Conservation (phyloP, 2,797 vertebrate species). For the Coendou prehensilis region DNA sequence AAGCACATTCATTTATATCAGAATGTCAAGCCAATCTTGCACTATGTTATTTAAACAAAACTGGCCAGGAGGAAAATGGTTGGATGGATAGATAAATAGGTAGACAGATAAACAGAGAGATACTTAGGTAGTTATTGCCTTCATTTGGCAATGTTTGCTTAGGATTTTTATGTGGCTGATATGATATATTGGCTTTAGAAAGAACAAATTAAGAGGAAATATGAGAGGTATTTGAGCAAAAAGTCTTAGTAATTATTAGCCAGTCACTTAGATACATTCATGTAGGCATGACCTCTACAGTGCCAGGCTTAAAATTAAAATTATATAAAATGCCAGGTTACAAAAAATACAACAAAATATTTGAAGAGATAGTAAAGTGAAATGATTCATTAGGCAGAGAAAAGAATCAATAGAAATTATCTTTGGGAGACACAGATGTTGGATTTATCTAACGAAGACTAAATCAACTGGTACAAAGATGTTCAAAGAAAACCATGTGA, state of each 20-base stretch:
- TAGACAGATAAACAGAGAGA: not conserved
- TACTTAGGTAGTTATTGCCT: not conserved
- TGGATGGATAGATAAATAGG: not conserved
- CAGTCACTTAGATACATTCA: not conserved
- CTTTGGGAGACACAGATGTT: not conserved
- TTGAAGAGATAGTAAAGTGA: not conserved
- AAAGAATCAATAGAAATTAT: not conserved
- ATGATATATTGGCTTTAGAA: not conserved
- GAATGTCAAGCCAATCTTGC: not conserved
- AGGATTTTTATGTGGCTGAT: not conserved
- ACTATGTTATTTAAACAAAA: not conserved
- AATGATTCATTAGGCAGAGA: not conserved
- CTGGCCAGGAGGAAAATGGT: not conserved
- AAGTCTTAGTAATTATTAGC: not conserved
- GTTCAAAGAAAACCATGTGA: not conserved
- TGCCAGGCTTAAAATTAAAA: slow-evolving; percentile 16
- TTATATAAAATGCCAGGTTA: not conserved
- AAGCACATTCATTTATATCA: not conserved
- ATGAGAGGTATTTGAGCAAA: not conserved
- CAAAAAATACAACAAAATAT: not conserved
- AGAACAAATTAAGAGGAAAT: not conserved
- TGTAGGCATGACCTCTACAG: not conserved
- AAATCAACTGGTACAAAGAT: not conserved
- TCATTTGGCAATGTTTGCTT: not conserved
- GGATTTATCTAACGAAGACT: not conserved